A percentile compares a stretch with the other conserved stretches of the same genome.
Conservation (phyloP, 2,113 vertebrate genomes). For the Cacatua alba region DNA sequence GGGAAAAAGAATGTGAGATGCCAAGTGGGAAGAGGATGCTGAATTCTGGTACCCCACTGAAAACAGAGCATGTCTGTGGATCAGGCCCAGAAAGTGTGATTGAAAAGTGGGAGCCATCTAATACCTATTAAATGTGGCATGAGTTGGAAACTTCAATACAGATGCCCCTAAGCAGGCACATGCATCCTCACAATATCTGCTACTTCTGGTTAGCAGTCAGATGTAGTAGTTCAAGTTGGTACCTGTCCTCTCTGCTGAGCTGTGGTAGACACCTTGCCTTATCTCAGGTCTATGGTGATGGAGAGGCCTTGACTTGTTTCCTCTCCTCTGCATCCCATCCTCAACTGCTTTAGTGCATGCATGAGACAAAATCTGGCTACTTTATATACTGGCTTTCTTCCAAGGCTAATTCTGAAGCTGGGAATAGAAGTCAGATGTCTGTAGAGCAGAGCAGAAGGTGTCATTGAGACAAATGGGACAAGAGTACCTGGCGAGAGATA, state of each 20-base stretch:
- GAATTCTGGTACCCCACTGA: background rate
- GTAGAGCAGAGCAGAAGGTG: background rate
- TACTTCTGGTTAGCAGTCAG: background rate
- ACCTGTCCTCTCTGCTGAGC: background rate
- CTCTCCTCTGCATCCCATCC: background rate
- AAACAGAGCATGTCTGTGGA: background rate
- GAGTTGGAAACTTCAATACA: background rate
- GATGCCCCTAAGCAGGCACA: background rate
- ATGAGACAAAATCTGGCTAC: background rate
- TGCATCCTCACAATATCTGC: background rate
- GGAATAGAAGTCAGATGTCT: background rate
- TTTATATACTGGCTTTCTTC: background rate
- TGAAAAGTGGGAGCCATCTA: background rate
- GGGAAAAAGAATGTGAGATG: background rate
- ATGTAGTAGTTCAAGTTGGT: background rate
- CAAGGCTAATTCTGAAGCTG: background rate
- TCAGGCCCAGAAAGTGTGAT: background rate
- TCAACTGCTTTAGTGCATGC: background rate
- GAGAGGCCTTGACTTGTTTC: background rate
- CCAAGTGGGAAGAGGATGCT: fast-evolving
- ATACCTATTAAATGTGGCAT: fast-evolving
- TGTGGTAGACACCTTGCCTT: background rate
- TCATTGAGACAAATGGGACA: background rate
- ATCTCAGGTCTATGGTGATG: background rate
- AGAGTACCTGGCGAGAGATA: background rate